A percentile compares a stretch with the other conserved stretches of the same genome.
Conservation (phyloP, 2,888 invertebrate genomes). For the Andrena flavipes region DNA sequence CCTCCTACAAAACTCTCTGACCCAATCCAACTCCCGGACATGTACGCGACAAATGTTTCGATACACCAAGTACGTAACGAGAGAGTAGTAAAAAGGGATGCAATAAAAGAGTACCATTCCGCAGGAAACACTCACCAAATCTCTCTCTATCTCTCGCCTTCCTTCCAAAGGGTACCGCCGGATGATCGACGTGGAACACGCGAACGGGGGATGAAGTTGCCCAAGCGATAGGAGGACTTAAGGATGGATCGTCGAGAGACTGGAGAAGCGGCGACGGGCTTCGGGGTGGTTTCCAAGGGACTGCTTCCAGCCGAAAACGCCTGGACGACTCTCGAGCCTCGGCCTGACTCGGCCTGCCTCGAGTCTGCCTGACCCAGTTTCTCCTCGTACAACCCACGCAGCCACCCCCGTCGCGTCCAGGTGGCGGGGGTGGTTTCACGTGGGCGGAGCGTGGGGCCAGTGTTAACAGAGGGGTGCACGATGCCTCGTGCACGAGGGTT, state of each 20-base stretch:
- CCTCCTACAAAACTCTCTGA: not conserved
- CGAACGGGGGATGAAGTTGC: slow-evolving; percentile 41
- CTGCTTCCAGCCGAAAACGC: slow-evolving; percentile 75
- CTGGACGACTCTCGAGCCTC: slow-evolving; percentile 74
- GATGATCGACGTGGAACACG: slow-evolving; percentile 13
- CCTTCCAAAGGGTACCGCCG: not conserved
- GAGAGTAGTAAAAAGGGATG: not conserved
- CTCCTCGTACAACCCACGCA: slow-evolving; percentile 70
- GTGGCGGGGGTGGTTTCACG: slow-evolving; percentile 72
- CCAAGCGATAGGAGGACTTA: slow-evolving; percentile 35
- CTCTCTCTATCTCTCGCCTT: slow-evolving; percentile 9
- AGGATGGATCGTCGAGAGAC: slow-evolving; percentile 66
- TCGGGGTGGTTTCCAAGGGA: slow-evolving; percentile 83
- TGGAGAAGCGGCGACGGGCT: slow-evolving; percentile 72
- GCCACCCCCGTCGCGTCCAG: slow-evolving; percentile 49
- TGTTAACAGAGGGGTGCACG: slow-evolving; percentile 26
- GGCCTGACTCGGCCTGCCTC: slow-evolving; percentile 75
- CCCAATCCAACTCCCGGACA: not conserved
- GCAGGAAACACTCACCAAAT: slow-evolving; percentile 45
- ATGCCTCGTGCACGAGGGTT: slow-evolving; percentile 48
- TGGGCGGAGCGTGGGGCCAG: slow-evolving; percentile 69
- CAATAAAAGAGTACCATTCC: not conserved
- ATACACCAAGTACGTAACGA: not conserved
- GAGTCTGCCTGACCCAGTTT: slow-evolving; percentile 80
- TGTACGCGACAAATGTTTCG: not conserved